Percentiles rank a stretch among this genome's conserved stretches.
Evolutionary conservation across 2,888 invertebrate genomes (phyloP).

Genomic region (Rotaria socialis): DNA sequence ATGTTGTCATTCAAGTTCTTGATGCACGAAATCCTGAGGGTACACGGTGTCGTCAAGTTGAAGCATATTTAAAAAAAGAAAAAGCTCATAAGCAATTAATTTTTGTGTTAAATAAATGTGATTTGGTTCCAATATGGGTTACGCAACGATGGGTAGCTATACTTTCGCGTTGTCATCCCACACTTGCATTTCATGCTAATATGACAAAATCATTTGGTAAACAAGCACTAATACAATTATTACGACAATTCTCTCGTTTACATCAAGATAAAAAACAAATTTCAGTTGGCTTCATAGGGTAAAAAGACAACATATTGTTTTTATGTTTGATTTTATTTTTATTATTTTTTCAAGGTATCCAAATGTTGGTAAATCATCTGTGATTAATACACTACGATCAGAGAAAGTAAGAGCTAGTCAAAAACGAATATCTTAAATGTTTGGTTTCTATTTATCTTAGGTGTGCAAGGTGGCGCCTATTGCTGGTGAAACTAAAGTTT

Average conservation of each 20-base stretch:
- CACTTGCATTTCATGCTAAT: slow-evolving; percentile 96
- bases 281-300: slow-evolving; percentile 91
- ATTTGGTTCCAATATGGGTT: slow-evolving; percentile 90
- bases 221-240: slow-evolving; percentile 86
- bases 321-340: too few species aligned
- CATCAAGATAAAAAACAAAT: slow-evolving; percentile 96
- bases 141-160: slow-evolving; percentile 95
- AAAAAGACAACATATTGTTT: not conserved
- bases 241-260: slow-evolving; percentile 80
- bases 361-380: slow-evolving; percentile 95
- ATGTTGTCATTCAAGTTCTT: slow-evolving; percentile 87
- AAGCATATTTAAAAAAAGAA: slow-evolving; percentile 84
- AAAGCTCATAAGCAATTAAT: slow-evolving; percentile 94
- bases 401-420: slow-evolving; percentile 66
- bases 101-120: slow-evolving; percentile 86
- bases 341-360: slow-evolving; percentile 67
- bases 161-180: slow-evolving; percentile 88
- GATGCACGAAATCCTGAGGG: slow-evolving; percentile 96
- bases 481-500: slow-evolving; percentile 80
- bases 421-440: too few species aligned
- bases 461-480: slow-evolving; percentile 94
- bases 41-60: slow-evolving; percentile 84
- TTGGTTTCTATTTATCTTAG: not conserved
- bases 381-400: slow-evolving; percentile 87
- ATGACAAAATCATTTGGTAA: slow-evolving; percentile 96